Base-by-base conservation (phyloP, 2,888 invertebrate species). In the Balanococcus diminutus region DNA sequence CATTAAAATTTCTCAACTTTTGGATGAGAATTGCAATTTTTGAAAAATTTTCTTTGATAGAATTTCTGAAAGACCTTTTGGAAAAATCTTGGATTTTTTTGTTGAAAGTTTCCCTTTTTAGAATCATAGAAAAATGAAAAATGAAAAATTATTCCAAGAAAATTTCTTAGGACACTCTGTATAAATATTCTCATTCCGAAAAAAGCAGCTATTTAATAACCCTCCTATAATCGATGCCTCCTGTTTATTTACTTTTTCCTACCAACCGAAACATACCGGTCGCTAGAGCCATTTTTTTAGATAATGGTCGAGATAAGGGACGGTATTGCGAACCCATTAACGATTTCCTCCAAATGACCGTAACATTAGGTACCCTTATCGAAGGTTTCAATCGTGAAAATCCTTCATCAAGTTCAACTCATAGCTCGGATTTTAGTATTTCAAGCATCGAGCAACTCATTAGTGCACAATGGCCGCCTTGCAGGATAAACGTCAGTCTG, bases 151-250 rank as follows among this genome's bases (percentile, higher is more conserved):
- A n/a, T n/a, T n/a, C n/a, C n/a, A n/a, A n/a, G n/a, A n/a, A n/a
- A n/a, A n/a, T n/a, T n/a, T n/a, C n/a, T n/a, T n/a, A n/a, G n/a
- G n/a, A 4, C 16, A 56, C 16, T 56, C 14, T 4, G 22, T 25
- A 22, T 79, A 79, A 79, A 79, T 79, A 79, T 36, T 67, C 25
- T 79, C 6, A 1, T 8, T 79, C 25, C 14, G 25, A 67, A 67
- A 28, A 67, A 67, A 67, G 67, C n/a, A n/a, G n/a, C n/a, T n/a
- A n/a, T n/a, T 67, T 67, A 67, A 67, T 67, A 28, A 67, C 67
- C 46, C 46, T 46, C 4, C 11, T 14, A 1, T 6, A 9, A 67
- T 67, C 67, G 67, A 67, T 67, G n/a, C n/a, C n/a, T n/a, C n/a
- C 14, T 46, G n/a, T 67, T 16, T 56, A 56, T 36, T 36, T 36